Base-by-base conservation (phyloP, 2,888 invertebrate genomes). In the Camptogramma bilineatum region DNA sequence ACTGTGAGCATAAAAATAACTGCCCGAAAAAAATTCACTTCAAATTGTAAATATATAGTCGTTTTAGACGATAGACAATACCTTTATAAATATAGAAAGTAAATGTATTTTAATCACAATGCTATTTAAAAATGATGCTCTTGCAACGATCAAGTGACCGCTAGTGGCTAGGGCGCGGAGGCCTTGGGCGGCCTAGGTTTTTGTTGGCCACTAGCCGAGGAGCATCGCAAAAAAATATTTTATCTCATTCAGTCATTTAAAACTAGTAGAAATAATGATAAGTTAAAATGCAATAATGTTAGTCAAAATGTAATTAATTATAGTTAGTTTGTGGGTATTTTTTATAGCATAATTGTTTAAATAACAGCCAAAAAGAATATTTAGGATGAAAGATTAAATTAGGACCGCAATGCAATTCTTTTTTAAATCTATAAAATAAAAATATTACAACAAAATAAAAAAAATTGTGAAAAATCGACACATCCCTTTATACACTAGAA, bases 51-150 rank as follows among this genome's bases (percentile, higher is more conserved):
- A 66, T 61, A 66, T 61, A 64, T 50, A 52, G 58, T 53, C 39
- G 56, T 54, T 47, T 31, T 54, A 68, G 68, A 71, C 60, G 56
- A 66, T 77, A 77, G 75, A 75, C 73, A 73, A 76, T 76, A 75
- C 62, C 28, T 47, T 69, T 76, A 75, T 66, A 69, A 64, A 67
- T 71, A 58, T 73, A 73, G 61, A 61, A 9, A 19, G 47, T 52
- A 39, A 50, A 63, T 39, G 51, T 51, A 58, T 47, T 52, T 59
- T 42, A 57, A 53, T 64, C 18, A 65, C 21, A 51, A n/a, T n/a
- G n/a, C n/a, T n/a, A 56, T 55, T 53, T 31, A 56, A 68, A 71
- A 71, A 66, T 64, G 52, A 70, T 70, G 70, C 68, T 72, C 69
- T 69, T 28, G 28, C 28, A 8, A 28, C 28, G 28, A 28, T 28